Percentiles rank a stretch among this genome's conserved stretches.
Conservation (phyloP, 2,113 vertebrate species). For the Mirza zaza region DNA sequence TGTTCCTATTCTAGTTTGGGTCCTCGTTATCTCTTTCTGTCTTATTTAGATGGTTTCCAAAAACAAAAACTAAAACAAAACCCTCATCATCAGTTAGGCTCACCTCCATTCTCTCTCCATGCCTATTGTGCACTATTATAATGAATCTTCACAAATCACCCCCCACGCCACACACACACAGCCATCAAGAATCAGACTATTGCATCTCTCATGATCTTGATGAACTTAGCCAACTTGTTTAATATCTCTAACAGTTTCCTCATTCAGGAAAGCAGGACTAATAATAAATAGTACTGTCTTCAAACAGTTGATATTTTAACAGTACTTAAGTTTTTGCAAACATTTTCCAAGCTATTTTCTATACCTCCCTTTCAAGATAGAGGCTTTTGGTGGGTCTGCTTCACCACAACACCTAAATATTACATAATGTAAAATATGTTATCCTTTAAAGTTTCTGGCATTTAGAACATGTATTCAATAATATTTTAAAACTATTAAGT, state of each 20-base stretch:
- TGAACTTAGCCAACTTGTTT: not conserved
- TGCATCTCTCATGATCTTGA: not conserved
- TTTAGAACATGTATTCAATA: not conserved
- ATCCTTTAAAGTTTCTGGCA: slow-evolving; percentile 15
- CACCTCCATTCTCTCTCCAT: not conserved
- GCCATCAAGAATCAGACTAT: not conserved
- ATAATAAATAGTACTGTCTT: not conserved
- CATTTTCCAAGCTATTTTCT: slow-evolving; percentile 31
- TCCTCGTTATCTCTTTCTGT: not conserved
- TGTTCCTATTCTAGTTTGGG: not conserved
- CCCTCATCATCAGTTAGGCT: not conserved
- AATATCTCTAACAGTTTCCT: not conserved
- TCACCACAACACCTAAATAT: slow-evolving; percentile 49
- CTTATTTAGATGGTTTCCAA: not conserved
- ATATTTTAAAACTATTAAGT: slow-evolving; percentile 9
- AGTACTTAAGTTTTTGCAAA: slow-evolving; percentile 8
- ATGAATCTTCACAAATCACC: not conserved
- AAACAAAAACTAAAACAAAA: not conserved
- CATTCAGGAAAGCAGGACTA: not conserved
- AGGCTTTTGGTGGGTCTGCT: slow-evolving; percentile 34
- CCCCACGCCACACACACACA: not conserved
- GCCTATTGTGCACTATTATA: not conserved
- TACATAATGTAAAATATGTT: slow-evolving; percentile 46
- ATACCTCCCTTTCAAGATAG: slow-evolving; percentile 4
- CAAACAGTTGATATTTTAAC: slow-evolving; percentile 39